Evolutionary conservation across 2,888 invertebrate species (phyloP).

Genomic region (Volucella bombylans): DNA sequence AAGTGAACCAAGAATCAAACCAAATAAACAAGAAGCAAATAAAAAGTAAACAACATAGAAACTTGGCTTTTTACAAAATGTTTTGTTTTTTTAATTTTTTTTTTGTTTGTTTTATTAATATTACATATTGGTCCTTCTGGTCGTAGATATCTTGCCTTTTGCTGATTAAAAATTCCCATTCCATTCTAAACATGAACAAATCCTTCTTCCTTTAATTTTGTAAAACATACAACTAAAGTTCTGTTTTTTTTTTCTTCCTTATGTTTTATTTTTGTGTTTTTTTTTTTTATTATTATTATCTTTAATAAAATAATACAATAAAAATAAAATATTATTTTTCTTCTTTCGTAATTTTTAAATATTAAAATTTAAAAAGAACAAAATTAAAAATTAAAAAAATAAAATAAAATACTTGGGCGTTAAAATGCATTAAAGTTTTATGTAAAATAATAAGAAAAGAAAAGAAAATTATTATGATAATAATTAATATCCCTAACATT

Average conservation of each 20-base stretch:
- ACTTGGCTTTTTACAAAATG: slow-evolving; percentile 9
- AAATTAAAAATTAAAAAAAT: slow-evolving; percentile 20
- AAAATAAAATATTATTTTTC: slow-evolving; percentile 43
- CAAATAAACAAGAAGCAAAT: slow-evolving; percentile 5
- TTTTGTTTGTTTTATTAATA: slow-evolving; percentile 58
- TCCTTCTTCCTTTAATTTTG: slow-evolving; percentile 19
- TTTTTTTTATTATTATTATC: slow-evolving; percentile 35
- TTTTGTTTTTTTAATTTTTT: slow-evolving; percentile 20
- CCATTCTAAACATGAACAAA: slow-evolving; percentile 38
- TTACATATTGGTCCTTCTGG: slow-evolving; percentile 53
- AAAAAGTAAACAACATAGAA: slow-evolving; percentile 31
- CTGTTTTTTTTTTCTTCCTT: slow-evolving; percentile 20
- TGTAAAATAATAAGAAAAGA: slow-evolving; percentile 43
- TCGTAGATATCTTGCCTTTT: slow-evolving; percentile 30
- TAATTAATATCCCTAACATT: slow-evolving; percentile 46
- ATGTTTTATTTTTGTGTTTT: slow-evolving; percentile 42
- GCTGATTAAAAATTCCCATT: slow-evolving; percentile 27
- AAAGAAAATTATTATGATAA: slow-evolving; percentile 15
- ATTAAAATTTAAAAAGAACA: slow-evolving; percentile 54
- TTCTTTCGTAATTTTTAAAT: slow-evolving; percentile 28
- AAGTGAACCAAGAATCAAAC: background rate
- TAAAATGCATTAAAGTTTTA: slow-evolving; percentile 61
- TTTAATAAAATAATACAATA: slow-evolving; percentile 68
- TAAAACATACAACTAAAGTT: slow-evolving; percentile 54
- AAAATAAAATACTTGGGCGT: slow-evolving; percentile 70